phyloP scores from a whole-genome alignment of 2,888 invertebrate species.

The Hipparchia semele region DNA sequence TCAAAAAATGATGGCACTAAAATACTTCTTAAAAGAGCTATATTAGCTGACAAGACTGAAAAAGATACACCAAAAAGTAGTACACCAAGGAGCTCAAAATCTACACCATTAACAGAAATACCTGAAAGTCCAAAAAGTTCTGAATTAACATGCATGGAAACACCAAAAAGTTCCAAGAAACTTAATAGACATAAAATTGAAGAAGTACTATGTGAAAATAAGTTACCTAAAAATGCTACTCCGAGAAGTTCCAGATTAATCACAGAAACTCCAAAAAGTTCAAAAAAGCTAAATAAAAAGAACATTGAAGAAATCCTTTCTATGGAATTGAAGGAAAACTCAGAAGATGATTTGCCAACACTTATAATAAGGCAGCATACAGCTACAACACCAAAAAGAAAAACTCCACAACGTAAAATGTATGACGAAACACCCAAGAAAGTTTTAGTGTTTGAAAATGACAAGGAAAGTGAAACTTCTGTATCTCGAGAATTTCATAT shows the following conservation, averaged over 20 bases:
- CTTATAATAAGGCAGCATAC: conserved; percentile 67
- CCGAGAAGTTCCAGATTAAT: conserved; percentile 47
- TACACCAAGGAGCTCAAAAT: conserved; percentile 49
- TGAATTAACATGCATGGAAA: conserved; percentile 38
- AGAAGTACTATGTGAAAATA: conserved; percentile 63
- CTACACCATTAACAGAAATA: conserved; percentile 44
- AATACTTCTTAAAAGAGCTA: conserved; percentile 73
- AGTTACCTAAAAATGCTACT: conserved; percentile 60
- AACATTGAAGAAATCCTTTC: conserved; percentile 63
- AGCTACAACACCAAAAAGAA: conserved; percentile 65
- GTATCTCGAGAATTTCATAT: conserved; percentile 42
- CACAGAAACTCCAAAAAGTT: conserved; percentile 54
- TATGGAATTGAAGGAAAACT: conserved; percentile 71
- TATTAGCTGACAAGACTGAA: conserved; percentile 70
- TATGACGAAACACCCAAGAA: conserved; percentile 67
- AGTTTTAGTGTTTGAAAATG: conserved; percentile 63
- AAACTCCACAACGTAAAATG: conserved; percentile 55
- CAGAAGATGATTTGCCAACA: conserved; percentile 73
- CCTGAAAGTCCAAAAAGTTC: conserved; percentile 56
- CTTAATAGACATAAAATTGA: conserved; percentile 56
- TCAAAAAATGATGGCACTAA: conserved; percentile 76
- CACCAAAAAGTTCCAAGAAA: conserved; percentile 59
- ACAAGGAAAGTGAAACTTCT: conserved; percentile 45
- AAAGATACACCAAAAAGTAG: conserved; percentile 63
- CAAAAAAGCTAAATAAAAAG: conserved; percentile 52